Conservation (phyloP, 53 echinoderm and acorn worm species). For the Holothuria scabra region DNA sequence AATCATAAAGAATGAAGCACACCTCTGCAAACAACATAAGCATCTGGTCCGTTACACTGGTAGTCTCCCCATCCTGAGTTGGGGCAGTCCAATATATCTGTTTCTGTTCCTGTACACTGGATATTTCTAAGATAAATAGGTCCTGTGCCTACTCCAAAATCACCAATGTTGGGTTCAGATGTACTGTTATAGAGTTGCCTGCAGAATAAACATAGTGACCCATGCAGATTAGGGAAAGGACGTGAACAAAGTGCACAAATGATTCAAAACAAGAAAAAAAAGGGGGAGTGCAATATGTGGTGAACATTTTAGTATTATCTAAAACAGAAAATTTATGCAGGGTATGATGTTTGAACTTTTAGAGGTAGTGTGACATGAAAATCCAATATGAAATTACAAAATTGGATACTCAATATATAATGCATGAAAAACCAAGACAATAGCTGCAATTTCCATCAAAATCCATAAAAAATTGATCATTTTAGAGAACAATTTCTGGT, state of each 20-base stretch:
- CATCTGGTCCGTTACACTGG: constrained; percentile 54
- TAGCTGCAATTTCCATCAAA: no score
- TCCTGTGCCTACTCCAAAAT: constrained; percentile 52
- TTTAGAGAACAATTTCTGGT: no score
- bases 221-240: neutral
- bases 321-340: no score
- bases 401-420: no score
- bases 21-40: constrained; percentile 83
- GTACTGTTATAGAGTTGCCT: constrained; percentile 87
- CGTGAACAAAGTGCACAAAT: neutral
- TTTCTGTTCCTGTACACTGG: constrained; percentile 66
- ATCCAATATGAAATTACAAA: no score
- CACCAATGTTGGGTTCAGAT: constrained; percentile 58
- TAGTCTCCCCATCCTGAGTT: constrained; percentile 46
- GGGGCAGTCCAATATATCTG: constrained; percentile 60
- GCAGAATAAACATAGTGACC: neutral
- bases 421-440: no score
- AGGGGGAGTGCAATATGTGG: no score
- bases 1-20: neutral
- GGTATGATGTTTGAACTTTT: no score
- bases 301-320: no score
- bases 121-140: constrained; percentile 59
- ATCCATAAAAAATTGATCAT: no score
- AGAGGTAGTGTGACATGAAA: no score
- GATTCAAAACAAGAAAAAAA: no score